A percentile compares a stretch with the other conserved stretches of the same genome.
Conservation (phyloP, 2,113 vertebrate genomes). For the Sitta europaea region DNA sequence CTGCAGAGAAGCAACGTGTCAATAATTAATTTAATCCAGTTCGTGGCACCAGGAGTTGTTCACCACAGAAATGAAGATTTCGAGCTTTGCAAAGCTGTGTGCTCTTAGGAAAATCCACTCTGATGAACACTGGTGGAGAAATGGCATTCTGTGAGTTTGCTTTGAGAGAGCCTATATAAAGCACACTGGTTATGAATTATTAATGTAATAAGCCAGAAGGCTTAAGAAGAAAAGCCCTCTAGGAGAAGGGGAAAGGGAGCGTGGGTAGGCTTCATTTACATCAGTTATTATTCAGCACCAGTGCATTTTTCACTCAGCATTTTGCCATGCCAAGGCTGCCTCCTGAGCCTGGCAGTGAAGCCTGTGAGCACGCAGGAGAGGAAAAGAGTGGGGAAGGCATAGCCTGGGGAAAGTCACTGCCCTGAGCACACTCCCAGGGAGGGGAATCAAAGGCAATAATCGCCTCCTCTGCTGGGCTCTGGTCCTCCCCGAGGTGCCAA, state of each 20-base stretch:
- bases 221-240: slow-evolving; percentile 11
- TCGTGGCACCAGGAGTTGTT: background rate
- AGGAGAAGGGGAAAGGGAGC: background rate
- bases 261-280: background rate
- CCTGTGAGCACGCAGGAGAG: fast-evolving
- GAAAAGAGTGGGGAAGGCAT: background rate
- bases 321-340: background rate
- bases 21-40: background rate
- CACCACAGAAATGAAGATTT: background rate
- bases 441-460: background rate
- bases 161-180: background rate
- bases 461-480: background rate
- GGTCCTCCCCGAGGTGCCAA: background rate
- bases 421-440: background rate
- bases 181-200: background rate
- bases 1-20: background rate
- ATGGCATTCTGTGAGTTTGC: background rate
- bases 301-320: background rate
- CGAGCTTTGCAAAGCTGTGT: background rate
- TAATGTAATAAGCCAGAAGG: slow-evolving; percentile 7
- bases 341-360: background rate
- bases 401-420: background rate
- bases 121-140: background rate
- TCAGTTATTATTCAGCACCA: background rate
- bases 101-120: background rate